These are phyloP conservation scores for Pelodytes ibericus DNA, from an alignment of 2,797 vertebrate genomes.

Conservation along the genomic window DNA sequence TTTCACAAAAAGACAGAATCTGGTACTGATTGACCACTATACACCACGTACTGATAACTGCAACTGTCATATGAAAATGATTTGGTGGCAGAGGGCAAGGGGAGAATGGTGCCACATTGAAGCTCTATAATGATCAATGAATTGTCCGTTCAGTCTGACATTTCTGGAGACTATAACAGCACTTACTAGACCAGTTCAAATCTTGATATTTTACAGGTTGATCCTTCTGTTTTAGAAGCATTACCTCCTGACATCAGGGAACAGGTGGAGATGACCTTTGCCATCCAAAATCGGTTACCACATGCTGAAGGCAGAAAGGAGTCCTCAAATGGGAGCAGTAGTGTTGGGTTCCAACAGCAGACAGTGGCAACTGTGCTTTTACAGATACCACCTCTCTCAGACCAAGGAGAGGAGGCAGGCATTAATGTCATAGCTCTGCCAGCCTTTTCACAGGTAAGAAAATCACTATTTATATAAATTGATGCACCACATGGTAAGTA, in stretches of 20 bases:
- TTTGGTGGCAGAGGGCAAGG: no score
- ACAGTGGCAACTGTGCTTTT: conserved; percentile 81
- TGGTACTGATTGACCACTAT: no score
- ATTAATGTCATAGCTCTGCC: conserved; percentile 91
- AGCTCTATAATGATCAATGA: no score
- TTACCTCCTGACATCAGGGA: conserved; percentile 88
- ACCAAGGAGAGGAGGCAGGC: conserved; percentile 72
- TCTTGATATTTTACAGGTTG: conserved; percentile 80
- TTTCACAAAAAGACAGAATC: no score
- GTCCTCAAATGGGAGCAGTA: conserved; percentile 52
- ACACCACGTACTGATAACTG: no score
- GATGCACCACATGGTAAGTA: no score
- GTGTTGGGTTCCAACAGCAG: conserved; percentile 68
- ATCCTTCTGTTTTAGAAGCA: conserved; percentile 90
- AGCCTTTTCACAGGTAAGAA: conserved; percentile 88
- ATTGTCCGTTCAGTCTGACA: no score
- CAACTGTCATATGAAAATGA: no score
- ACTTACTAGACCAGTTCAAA: no score
- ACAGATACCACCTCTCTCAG: conserved; percentile 87
- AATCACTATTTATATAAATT: no score
- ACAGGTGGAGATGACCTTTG: conserved; percentile 85
- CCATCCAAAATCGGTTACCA: conserved; percentile 71
- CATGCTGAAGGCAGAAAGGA: conserved; percentile 65
- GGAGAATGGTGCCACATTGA: no score
- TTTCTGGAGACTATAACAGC: no score